Evolutionary conservation across 2,888 invertebrate species (phyloP).

Genomic region (Standfussiana lucernea): DNA sequence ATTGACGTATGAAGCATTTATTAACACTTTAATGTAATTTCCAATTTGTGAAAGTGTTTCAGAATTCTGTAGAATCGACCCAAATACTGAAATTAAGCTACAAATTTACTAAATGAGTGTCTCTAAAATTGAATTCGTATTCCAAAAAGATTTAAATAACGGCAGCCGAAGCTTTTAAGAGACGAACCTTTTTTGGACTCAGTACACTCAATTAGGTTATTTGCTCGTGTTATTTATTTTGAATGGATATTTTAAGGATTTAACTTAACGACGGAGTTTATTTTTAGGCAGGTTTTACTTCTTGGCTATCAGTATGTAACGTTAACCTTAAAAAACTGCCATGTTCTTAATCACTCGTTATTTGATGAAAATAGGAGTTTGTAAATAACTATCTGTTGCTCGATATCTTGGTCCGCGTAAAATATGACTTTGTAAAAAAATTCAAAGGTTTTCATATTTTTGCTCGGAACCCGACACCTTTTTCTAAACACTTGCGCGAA

Average conservation of each 20-base stretch:
- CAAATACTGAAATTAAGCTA: constrained; percentile 2
- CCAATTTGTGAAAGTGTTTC: neutral
- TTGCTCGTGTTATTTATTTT: constrained; percentile 35
- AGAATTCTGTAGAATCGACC: neutral
- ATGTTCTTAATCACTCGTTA: neutral
- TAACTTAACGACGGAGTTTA: neutral
- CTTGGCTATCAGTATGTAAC: neutral
- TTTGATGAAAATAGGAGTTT: too few relatives aligned
- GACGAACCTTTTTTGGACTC: constrained; percentile 30
- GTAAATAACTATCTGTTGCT: too few relatives aligned
- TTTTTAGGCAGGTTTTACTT: neutral
- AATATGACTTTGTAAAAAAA: too few relatives aligned
- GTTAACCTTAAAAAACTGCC: neutral
- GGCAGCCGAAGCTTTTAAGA: neutral
- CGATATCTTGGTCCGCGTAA: too few relatives aligned
- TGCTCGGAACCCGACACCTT: too few relatives aligned
- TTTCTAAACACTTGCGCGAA: too few relatives aligned
- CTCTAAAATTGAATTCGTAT: constrained; percentile 4
- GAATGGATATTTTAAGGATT: constrained; percentile 20
- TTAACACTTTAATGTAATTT: neutral
- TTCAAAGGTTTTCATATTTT: too few relatives aligned
- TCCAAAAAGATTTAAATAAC: constrained; percentile 27
- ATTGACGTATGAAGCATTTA: neutral
- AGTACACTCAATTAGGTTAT: constrained; percentile 41
- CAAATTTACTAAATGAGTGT: constrained; percentile 3